Evolutionary conservation across 2,797 vertebrate species (phyloP).

Genomic region (Borostomias antarcticus): DNA sequence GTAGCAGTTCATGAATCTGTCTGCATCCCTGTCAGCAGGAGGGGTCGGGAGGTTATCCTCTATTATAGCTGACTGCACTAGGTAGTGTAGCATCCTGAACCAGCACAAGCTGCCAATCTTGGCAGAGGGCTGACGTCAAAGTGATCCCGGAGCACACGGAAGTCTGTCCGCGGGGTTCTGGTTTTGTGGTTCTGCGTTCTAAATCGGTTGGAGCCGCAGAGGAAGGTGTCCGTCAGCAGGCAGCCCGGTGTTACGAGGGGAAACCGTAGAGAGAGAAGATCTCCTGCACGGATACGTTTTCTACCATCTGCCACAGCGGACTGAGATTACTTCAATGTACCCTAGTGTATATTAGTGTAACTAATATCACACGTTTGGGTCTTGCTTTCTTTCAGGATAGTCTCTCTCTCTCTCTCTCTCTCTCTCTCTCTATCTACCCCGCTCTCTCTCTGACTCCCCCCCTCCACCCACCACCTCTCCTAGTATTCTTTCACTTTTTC

Average conservation of each 20-base stretch:
- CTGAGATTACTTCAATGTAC: background rate
- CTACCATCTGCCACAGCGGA: background rate
- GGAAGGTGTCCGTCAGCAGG: slow-evolving; percentile 28
- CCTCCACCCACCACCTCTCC: too few species aligned
- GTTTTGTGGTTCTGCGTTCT: background rate
- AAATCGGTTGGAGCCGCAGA: background rate
- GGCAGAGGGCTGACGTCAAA: slow-evolving; percentile 26
- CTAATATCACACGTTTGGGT: background rate
- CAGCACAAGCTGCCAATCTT: background rate
- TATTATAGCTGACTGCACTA: slow-evolving; percentile 38
- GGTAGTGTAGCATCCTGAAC: slow-evolving; percentile 47
- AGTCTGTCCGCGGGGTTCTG: background rate
- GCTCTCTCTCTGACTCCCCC: background rate
- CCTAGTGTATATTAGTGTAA: too few species aligned
- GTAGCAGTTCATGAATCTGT: slow-evolving; percentile 20
- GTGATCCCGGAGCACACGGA: background rate
- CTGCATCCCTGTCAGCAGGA: slow-evolving; percentile 16
- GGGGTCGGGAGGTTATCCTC: slow-evolving; percentile 36
- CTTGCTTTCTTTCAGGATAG: too few species aligned
- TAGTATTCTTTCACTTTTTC: too few species aligned
- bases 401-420: background rate
- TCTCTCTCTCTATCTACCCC: too few species aligned
- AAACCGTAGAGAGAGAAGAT: slow-evolving; percentile 25
- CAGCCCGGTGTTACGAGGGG: background rate
- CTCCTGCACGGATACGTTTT: slow-evolving; percentile 1